Base-by-base conservation (phyloP, 2,113 vertebrate genomes). In the Planiliza haematocheilus region DNA sequence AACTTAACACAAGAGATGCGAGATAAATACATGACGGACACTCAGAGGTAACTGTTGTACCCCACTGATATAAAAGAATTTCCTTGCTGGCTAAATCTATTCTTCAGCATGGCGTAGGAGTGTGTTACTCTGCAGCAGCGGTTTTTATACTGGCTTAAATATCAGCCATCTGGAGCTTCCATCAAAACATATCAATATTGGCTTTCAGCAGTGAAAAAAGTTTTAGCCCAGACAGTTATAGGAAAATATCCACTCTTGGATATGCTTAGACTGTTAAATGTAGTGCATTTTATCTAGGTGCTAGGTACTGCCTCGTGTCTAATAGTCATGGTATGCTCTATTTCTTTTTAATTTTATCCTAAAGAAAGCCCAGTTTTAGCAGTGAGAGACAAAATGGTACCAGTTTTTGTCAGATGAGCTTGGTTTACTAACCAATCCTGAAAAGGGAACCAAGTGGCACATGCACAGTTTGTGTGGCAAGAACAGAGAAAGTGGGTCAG, bases 161-260 rank as follows among this genome's bases (percentile, higher is more conserved):
- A 49, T 53, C 18, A 48, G 2, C 38, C 83, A 84, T 86, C 83
- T 88, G 81, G 74, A 51, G 63, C 83, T 79, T 83, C 49, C 53
- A 77, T 81, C 67, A 81, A 55, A 85, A 81, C 57, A 56, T 42
- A 62, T 80, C 70, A 70, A 70, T 77, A 74, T 10, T 68, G 21
- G 39, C 57, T 16, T 8, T 75, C 1, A 49, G 20, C 46, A 10
- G 43, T 52, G 49, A 46, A 73, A 64, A 38, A 69, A 9, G 34
- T 58, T 42, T 14, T 8, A 66, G 52, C 20, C 4, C 58, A 64
- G 60, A 78, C 65, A 37, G 64, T 59, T 30, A 7, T 12, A 76
- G 79, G 68, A 67, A 79, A 79, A 49, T 38, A 64, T 68, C 36
- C 30, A 38, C 34, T 70, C 16, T 70, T 51, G 57, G 72, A 77